phyloP scores from a whole-genome alignment of 2,888 invertebrate genomes.

The Dendrolimus houi region DNA sequence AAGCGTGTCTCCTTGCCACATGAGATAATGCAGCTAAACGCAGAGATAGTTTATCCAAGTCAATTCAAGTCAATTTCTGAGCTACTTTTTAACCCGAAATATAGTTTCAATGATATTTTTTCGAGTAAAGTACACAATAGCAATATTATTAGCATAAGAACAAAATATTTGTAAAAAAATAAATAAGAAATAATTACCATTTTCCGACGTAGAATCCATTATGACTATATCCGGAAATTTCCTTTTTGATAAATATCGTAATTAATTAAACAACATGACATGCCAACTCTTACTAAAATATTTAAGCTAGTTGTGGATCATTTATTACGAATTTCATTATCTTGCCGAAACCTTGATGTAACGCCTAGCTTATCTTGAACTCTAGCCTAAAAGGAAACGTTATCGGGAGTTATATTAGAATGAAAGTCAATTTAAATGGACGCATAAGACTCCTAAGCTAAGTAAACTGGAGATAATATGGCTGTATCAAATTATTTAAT shows the following conservation, averaged over 20 bases:
- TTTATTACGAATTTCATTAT: conserved; percentile 4
- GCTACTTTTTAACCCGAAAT: no score
- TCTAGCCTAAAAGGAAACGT: background rate
- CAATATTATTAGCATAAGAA: no score
- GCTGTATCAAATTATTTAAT: background rate
- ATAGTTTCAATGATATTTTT: no score
- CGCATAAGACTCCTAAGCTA: background rate
- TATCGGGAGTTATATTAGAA: background rate
- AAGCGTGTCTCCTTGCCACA: no score
- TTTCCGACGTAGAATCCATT: background rate
- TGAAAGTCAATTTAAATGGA: background rate
- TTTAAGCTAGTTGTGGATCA: background rate
- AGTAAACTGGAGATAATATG: background rate
- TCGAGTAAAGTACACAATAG: no score
- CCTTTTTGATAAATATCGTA: background rate
- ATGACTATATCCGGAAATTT: background rate
- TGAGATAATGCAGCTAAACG: no score
- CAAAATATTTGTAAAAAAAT: no score
- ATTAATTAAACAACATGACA: background rate
- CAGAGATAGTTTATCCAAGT: no score
- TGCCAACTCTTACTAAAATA: conserved; percentile 1
- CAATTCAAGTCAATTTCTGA: no score
- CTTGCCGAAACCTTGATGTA: conserved; percentile 1
- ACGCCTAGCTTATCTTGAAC: conserved; percentile 4
- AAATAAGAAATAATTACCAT: background rate